Percentiles rank a stretch among this genome's conserved stretches.
phyloP scores from a whole-genome alignment of 2,113 vertebrate species.

The Alethe castanea region DNA sequence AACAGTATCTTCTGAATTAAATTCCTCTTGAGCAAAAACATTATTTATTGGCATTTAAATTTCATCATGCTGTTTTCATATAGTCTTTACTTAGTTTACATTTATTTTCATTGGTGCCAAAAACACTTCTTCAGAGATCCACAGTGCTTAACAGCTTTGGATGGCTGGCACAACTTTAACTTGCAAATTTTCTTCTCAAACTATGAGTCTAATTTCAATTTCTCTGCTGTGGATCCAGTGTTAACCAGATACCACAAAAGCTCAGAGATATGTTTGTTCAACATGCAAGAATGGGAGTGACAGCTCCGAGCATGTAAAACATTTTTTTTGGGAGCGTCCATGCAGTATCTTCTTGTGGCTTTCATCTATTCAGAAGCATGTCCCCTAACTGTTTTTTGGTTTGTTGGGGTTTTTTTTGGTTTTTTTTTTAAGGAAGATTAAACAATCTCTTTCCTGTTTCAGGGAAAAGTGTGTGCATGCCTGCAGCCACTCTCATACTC shows the following conservation, averaged over 20 bases:
- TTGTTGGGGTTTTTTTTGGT: too few species aligned
- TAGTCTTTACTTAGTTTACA: constrained; percentile 7
- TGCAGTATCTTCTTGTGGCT: neutral
- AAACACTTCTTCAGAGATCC: neutral
- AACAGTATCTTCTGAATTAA: neutral
- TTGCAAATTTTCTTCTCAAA: neutral
- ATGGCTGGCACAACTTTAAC: neutral
- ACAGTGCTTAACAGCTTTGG: neutral
- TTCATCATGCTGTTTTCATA: constrained; percentile 30
- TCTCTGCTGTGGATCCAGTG: neutral
- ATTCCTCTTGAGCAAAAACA: neutral
- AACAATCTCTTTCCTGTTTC: neutral
- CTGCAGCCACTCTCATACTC: neutral
- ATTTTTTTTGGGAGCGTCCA: neutral
- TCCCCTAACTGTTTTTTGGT: too few species aligned
- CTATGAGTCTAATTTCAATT: neutral
- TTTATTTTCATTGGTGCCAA: constrained; percentile 2
- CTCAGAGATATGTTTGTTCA: neutral
- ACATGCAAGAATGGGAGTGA: neutral
- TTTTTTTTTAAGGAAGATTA: neutral
- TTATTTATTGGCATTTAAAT: constrained; percentile 37
- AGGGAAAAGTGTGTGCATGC: neutral
- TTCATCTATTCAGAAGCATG: neutral
- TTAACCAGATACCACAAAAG: neutral
- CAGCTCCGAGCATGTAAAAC: neutral